Evolutionary conservation across 2,888 invertebrate genomes (phyloP).

Genomic region (Laspeyria flexula): DNA sequence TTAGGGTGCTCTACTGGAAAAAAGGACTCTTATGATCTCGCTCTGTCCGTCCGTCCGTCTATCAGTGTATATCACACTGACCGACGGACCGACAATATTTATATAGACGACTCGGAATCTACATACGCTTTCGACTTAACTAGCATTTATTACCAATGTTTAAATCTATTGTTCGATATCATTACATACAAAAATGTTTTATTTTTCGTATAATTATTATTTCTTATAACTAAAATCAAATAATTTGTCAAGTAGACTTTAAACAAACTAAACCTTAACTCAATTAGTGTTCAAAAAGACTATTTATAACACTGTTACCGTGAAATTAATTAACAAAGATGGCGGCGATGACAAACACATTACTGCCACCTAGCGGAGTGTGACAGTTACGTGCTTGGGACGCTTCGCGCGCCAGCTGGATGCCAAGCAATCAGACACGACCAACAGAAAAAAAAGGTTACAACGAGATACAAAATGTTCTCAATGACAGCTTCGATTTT

Average conservation of each 20-base stretch:
- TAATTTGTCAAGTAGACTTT: conserved; percentile 3
- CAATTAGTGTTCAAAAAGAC: conserved; percentile 55
- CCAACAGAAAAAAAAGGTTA: conserved; percentile 23
- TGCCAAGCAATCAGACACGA: conserved; percentile 48
- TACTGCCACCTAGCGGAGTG: conserved; percentile 56
- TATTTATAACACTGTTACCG: conserved; percentile 48
- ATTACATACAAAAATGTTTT: no score
- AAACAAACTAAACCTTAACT: conserved; percentile 43
- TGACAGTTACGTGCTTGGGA: conserved; percentile 60
- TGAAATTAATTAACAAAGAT: conserved; percentile 66
- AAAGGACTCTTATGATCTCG: no score
- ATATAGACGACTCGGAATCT: no score
- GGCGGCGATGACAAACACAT: conserved; percentile 54
- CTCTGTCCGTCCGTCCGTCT: no score
- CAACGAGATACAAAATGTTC: conserved; percentile 3
- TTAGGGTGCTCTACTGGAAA: no score
- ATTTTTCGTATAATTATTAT: no score
- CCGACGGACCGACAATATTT: no score
- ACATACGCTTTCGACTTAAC: no score
- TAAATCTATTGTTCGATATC: no score
- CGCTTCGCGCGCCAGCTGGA: conserved; percentile 52
- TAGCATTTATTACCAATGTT: no score
- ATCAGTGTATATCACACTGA: no score
- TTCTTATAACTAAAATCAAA: no score
- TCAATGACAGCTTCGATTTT: conserved; percentile 17